Evolutionary conservation across 2,797 vertebrate genomes (phyloP), one percentile per base, ranked within the genome.

Genomic region (Gila robusta): DNA sequence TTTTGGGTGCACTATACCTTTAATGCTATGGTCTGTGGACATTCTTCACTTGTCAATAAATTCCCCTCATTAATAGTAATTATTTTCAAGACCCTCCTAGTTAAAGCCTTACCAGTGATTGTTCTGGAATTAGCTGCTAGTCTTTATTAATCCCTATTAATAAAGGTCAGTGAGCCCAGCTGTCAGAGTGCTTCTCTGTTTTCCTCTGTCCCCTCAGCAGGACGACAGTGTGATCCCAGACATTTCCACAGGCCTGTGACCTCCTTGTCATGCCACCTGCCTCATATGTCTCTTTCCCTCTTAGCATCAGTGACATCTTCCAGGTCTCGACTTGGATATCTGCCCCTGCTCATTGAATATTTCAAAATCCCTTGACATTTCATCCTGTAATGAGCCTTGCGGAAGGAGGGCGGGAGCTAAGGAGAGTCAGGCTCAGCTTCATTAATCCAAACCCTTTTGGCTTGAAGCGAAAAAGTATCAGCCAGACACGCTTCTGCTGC

Each of bases 331-430:
- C 81, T 76, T 59, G 73, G 87, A 90, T 89, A 93, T 93, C 90
- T 91, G 90, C 91, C 92, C 78, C 91, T 88, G 82, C 87, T 88
- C 91, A 92, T 88, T 92, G 89, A 93, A 93, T 94, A 93, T 94
- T 94, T 94, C 89, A 93, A 87, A 90, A 79, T 88, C 88, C 86
- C 90, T 85, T 93, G 90, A 91, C 91, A 90, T 92, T 93, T 91
- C 88, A 66, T 92, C 87, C 87, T 54, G 90, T 93, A 93, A 94
- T 91, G 89, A 93, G 89, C 87, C 87, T 49, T 52, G 32, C 26
- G 49, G 92, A 90, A 85, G 88, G 83, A 85, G 81, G 88, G 80
- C 83, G 59, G 84, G 90, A 89, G 91, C 70, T 88, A 54, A 84
- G 77, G 41, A 78, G 79, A 56, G 49, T 86, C 86, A 69, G 81